These are phyloP conservation scores for Hartigia nigra DNA, from an alignment of 2,888 invertebrate genomes.

Conservation along the genomic window DNA sequence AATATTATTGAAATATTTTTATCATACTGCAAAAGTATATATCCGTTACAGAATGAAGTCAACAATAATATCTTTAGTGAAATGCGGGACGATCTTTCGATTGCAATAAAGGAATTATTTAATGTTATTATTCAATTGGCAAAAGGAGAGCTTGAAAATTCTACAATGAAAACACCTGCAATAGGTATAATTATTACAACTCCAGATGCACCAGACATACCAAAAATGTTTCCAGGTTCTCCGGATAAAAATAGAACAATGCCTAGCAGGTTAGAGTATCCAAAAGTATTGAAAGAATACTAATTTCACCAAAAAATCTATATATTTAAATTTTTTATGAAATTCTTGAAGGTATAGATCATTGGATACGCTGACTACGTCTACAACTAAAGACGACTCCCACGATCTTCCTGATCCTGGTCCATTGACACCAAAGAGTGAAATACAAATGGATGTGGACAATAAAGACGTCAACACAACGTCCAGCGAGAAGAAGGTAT, in stretches of 20 bases:
- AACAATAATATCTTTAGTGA: not conserved
- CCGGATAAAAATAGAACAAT: not conserved
- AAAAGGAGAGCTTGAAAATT: slow-evolving; percentile 5
- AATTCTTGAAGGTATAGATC: slow-evolving; percentile 20
- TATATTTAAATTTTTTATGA: not conserved
- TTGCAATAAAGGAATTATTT: not conserved
- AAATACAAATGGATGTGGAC: slow-evolving; percentile 1
- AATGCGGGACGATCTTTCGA: not conserved
- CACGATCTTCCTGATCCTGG: slow-evolving; percentile 11
- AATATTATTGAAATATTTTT: not conserved
- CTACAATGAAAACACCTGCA: slow-evolving; percentile 29
- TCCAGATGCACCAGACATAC: slow-evolving; percentile 30
- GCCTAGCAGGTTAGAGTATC: not conserved
- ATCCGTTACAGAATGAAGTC: not conserved
- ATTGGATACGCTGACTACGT: slow-evolving; percentile 19
- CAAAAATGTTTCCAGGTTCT: slow-evolving; percentile 16
- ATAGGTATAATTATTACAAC: slow-evolving; percentile 29
- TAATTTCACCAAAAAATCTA: slow-evolving; percentile 17
- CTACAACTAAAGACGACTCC: slow-evolving; percentile 8
- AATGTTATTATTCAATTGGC: not conserved
- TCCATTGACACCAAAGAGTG: slow-evolving; percentile 14
- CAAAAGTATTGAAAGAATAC: not conserved
- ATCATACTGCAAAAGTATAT: not conserved
- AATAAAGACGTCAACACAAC: not conserved
- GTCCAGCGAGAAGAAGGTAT: not conserved